These are phyloP conservation scores for Laticauda colubrina DNA, from an alignment of 2,113 vertebrate genomes.

Conservation along the genomic window DNA sequence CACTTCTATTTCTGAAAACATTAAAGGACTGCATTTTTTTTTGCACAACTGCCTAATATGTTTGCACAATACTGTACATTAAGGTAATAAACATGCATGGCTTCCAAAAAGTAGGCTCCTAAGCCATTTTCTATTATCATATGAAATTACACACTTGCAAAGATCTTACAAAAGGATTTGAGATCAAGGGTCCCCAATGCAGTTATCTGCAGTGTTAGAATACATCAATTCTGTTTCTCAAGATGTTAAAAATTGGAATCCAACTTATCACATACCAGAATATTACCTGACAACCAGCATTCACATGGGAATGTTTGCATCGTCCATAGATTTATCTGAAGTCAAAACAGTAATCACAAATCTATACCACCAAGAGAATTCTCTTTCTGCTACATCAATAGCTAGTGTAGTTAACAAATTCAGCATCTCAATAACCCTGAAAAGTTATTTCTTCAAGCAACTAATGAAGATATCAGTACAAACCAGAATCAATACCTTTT, in stretches of 20 bases:
- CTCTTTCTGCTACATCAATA: not conserved
- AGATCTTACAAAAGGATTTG: not conserved
- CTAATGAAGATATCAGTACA: slow-evolving; percentile 29
- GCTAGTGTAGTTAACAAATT: not conserved
- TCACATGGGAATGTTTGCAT: slow-evolving; percentile 18
- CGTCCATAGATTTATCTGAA: slow-evolving; percentile 25
- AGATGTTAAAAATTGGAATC: not conserved
- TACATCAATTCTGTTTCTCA: not conserved
- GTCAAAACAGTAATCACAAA: slow-evolving; percentile 16
- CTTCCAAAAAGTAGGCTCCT: not conserved
- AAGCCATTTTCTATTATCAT: not conserved
- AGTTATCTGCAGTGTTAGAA: slow-evolving; percentile 6
- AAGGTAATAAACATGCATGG: not conserved
- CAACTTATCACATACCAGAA: not conserved
- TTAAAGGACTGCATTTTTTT: not conserved
- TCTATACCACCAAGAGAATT: not conserved
- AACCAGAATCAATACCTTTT: slow-evolving; percentile 68
- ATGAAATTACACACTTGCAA: not conserved
- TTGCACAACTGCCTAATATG: not conserved
- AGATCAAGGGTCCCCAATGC: not conserved
- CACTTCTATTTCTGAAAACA: not conserved
- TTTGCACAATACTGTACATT: not conserved
- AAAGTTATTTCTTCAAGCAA: slow-evolving; percentile 13
- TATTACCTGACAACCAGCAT: not conserved
- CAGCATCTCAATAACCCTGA: not conserved